Evolutionary conservation across 2,113 vertebrate genomes (phyloP), one percentile per base, ranked within the genome.

Genomic region (Dipodomys spectabilis): DNA sequence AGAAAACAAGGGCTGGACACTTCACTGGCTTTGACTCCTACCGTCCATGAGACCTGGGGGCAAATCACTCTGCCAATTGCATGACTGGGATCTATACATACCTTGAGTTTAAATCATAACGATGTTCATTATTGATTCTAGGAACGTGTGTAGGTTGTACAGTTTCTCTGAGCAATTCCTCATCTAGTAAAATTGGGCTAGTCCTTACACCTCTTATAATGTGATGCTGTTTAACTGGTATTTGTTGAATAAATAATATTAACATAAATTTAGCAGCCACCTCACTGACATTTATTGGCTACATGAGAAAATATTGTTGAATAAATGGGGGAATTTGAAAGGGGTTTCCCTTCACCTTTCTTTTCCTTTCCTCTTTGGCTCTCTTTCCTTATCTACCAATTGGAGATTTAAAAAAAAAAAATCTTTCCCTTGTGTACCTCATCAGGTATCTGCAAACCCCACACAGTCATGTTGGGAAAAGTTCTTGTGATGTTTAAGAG

Each of bases 401-500:
- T 28, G 16, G 65, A 90, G 39, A 91, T 80, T 57, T 57, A 57
- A 57, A 57, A 53, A 7, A n/a, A 62, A 71, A 87, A 93, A 64
- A 20, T 60, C 67, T 88, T 57, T 90, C 44, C 23, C 18, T 30
- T 83, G 12, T 11, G 32, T 83, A 64, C 11, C 10, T 94, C 32
- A n/a, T 7, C 60, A 32, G 39, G 22, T 32, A 82, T 35, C 90
- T 86, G 45, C 64, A 92, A 90, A 91, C 74, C 6, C 84, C 35
- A 75, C 49, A 69, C 16, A 64, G 15, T 74, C n/a, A 30, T 78
- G 68, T 89, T 95, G 92, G 67, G 30, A 57, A 72, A 95, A 80
- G 75, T 86, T 75, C 49, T 94, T 77, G 3, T 15, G 57, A 86
- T 25, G 28, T 30, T 75, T 75, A 62, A 80, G 80, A 80, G 60